phyloP scores from a whole-genome alignment of 2,113 vertebrate genomes.

The Leuciscus idus region DNA sequence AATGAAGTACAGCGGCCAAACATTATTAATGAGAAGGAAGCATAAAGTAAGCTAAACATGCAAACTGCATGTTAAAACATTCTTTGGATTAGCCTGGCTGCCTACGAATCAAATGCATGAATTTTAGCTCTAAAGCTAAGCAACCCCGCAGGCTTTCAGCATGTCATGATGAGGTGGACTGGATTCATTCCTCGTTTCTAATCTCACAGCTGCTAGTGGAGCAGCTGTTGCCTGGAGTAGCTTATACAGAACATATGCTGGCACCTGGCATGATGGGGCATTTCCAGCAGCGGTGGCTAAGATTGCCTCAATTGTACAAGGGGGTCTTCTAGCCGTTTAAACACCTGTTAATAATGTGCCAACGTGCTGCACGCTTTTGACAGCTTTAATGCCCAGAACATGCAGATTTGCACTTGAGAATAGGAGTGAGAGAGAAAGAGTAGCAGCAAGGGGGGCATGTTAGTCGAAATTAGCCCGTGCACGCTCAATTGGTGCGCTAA shows the following conservation, averaged over 20 bases:
- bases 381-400: conserved; percentile 39
- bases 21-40: conserved; percentile 27
- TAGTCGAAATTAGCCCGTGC: conserved; percentile 28
- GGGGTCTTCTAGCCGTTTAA: conserved; percentile 26
- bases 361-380: conserved; percentile 4
- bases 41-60: conserved; percentile 27
- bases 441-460: conserved; percentile 16
- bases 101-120: conserved; percentile 4
- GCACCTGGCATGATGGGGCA: conserved; percentile 27
- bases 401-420: conserved; percentile 30
- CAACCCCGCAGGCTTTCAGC: conserved; percentile 53
- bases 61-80: conserved; percentile 11
- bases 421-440: background rate
- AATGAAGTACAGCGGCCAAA: conserved; percentile 34
- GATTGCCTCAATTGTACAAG: conserved; percentile 8
- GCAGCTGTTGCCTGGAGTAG: conserved; percentile 59
- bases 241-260: conserved; percentile 49
- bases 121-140: conserved; percentile 16
- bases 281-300: conserved; percentile 15
- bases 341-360: conserved; percentile 34
- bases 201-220: conserved; percentile 44
- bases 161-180: conserved; percentile 58
- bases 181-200: conserved; percentile 47
- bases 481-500: conserved; percentile 26
- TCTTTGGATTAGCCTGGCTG: background rate